Evolutionary conservation across 2,113 vertebrate species (phyloP).

Genomic region (Eulacestoma nigropectus): DNA sequence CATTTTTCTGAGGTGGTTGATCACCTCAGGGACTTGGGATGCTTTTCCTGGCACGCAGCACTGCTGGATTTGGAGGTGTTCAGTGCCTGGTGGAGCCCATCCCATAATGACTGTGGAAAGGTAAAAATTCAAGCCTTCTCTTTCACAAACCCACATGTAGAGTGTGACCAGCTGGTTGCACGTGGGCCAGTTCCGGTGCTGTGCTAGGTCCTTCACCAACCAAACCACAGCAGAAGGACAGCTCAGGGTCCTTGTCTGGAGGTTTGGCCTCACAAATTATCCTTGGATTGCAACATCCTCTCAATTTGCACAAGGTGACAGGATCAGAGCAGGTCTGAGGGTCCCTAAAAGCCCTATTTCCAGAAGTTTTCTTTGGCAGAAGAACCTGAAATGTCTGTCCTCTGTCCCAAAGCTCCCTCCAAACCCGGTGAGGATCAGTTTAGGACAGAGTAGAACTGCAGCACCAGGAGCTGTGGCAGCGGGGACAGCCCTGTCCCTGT

Average conservation of each 20-base stretch:
- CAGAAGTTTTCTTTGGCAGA: background rate
- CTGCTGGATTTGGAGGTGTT: background rate
- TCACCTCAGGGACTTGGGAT: accelerated
- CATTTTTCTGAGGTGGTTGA: background rate
- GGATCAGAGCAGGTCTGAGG: background rate
- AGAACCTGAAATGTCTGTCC: background rate
- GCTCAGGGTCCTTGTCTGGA: background rate
- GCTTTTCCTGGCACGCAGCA: background rate
- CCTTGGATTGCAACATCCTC: background rate
- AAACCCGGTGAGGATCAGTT: accelerated
- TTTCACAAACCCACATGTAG: accelerated
- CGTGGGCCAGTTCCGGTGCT: accelerated
- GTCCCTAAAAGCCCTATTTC: background rate
- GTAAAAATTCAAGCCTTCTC: background rate
- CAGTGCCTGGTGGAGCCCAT: background rate
- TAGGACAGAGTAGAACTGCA: background rate
- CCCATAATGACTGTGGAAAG: background rate
- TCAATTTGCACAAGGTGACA: background rate
- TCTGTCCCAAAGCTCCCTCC: background rate
- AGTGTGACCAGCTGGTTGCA: background rate
- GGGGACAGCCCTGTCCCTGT: background rate
- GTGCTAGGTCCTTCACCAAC: background rate
- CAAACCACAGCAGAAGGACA: background rate
- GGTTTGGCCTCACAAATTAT: background rate
- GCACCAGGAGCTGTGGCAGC: background rate